Conservation (phyloP, 2,113 vertebrate genomes). For the Prolemur simus region DNA sequence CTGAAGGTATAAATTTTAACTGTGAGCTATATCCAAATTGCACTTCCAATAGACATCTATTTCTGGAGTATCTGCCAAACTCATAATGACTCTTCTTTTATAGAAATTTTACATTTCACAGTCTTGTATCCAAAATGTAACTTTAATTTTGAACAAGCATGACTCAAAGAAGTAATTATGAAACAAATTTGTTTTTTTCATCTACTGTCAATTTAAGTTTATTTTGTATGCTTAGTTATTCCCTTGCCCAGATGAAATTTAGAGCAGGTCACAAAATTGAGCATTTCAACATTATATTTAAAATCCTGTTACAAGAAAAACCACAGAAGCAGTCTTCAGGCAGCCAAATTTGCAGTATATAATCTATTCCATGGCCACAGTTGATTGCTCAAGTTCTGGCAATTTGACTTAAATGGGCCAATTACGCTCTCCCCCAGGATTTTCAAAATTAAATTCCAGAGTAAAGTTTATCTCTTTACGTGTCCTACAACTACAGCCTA, state of each 20-base stretch:
- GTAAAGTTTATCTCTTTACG: background rate
- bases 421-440: background rate
- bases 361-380: background rate
- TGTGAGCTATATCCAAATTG: background rate
- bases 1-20: background rate
- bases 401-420: background rate
- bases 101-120: background rate
- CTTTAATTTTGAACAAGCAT: background rate
- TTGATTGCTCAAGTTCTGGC: background rate
- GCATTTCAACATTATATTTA: constrained; percentile 39
- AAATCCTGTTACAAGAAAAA: background rate
- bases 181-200: background rate
- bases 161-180: background rate
- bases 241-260: background rate
- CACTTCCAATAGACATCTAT: background rate
- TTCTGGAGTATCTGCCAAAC: background rate
- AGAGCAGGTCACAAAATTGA: constrained; percentile 13
- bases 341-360: background rate
- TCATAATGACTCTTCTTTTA: background rate
- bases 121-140: background rate
- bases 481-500: background rate
- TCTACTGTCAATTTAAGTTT: background rate
- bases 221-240: constrained; percentile 12
- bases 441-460: background rate
- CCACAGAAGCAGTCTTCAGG: background rate